phyloP scores from a whole-genome alignment of 1,140 invertebrate genomes.

The Asobara japonica region DNA sequence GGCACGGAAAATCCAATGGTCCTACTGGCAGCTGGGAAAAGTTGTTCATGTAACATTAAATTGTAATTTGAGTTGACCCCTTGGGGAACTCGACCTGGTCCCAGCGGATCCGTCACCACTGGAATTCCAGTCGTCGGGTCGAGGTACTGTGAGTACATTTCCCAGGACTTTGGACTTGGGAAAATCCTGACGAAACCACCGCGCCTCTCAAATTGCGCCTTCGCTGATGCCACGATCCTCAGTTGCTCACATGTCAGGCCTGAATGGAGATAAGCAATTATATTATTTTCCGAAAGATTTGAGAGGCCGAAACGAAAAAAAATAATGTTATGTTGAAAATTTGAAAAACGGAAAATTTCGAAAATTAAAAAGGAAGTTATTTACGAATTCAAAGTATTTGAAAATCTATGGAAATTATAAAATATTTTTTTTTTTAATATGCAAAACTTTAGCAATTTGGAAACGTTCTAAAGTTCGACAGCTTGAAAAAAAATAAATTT shows the following conservation, averaged over 20 bases:
- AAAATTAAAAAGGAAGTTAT: no score
- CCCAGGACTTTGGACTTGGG: conserved; percentile 88
- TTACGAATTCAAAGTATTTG: no score
- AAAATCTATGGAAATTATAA: no score
- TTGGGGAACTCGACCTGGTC: conserved; percentile 68
- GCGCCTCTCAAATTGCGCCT: conserved; percentile 83
- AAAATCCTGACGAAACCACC: conserved; percentile 94
- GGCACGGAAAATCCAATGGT: conserved; percentile 64
- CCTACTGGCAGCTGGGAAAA: conserved; percentile 75
- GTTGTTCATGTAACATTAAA: conserved; percentile 80
- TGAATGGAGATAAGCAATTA: no score
- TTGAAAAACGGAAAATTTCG: no score
- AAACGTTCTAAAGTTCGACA: no score
- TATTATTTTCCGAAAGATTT: no score
- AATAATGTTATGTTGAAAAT: no score
- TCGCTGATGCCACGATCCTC: conserved; percentile 78
- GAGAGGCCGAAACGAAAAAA: background rate
- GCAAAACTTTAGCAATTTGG: no score
- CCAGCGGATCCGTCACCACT: conserved; percentile 71
- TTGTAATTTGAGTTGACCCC: conserved; percentile 79
- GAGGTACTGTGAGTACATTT: conserved; percentile 78
- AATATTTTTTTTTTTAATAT: no score
- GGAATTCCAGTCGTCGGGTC: conserved; percentile 79
- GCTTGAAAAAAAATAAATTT: no score
- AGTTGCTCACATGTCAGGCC: conserved; percentile 80